phyloP scores from a whole-genome alignment of 2,888 invertebrate species.

The Agonopterix arenella region DNA sequence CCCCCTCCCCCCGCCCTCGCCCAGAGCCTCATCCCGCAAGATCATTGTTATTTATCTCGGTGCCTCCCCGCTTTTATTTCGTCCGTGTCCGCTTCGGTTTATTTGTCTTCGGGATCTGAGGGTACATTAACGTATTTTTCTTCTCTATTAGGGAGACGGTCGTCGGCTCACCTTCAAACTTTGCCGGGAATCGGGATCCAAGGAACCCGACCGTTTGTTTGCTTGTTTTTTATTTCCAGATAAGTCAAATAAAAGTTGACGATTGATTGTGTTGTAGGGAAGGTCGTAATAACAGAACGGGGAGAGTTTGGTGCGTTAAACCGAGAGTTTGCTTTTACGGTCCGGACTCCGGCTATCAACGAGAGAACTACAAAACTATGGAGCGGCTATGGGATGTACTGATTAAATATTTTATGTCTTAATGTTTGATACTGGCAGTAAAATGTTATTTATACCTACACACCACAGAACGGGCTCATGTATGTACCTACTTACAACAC shows the following conservation, averaged over 20 bases:
- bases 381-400: conserved; percentile 27
- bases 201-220: conserved; percentile 60
- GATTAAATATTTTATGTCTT: conserved; percentile 33
- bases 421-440: conserved; percentile 26
- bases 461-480: conserved; percentile 7
- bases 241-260: conserved; percentile 74
- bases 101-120: conserved; percentile 73
- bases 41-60: conserved; percentile 72
- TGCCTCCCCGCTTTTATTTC: conserved; percentile 68
- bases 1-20: conserved; percentile 17
- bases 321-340: conserved; percentile 40
- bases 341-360: conserved; percentile 31
- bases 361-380: conserved; percentile 34
- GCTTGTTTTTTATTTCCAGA: conserved; percentile 65
- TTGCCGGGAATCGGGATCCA: conserved; percentile 37
- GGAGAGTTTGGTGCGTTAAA: conserved; percentile 46
- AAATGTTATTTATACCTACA: conserved; percentile 30
- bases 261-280: conserved; percentile 67
- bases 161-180: conserved; percentile 69
- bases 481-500: conserved; percentile 21
- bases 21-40: conserved; percentile 31
- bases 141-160: conserved; percentile 73
- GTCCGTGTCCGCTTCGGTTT: conserved; percentile 66
- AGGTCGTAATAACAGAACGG: conserved; percentile 52
- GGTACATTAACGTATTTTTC: conserved; percentile 77